Evolutionary conservation across 2,797 vertebrate species (phyloP), one percentile per base, ranked within the genome.

Genomic region (Sebastes hubbsi): DNA sequence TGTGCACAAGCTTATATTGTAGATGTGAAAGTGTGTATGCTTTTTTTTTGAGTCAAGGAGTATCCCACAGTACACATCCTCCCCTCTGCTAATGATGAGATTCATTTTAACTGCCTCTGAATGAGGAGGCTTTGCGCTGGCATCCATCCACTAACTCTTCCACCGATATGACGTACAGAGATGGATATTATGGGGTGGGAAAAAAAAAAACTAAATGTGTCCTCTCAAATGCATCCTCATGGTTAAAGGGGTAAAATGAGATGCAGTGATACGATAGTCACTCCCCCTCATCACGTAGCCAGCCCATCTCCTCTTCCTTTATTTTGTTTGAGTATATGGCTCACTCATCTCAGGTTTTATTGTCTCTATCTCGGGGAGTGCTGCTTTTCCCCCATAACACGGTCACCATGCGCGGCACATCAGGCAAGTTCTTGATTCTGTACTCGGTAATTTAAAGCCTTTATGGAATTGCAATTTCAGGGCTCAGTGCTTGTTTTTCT

Each of bases 391-490:
- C 42, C 96, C 95, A 96, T 97, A 98, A 97, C 97, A 96, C 88
- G 94, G 96, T 96, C 97, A 95, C 96, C 96, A 95, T 96, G 87
- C 96, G 94, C 97, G 92, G 96, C 97, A 96, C 97, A 98, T 98
- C 97, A 97, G 96, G 96, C 96, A 96, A 97, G 96, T 97, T 98
- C 97, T 97, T 97, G 97, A 98, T 97, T 98, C 97, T 96, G 95
- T 97, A 96, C 97, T 97, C 97, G 94, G 98, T 99, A 98, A 99
- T 99, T 99, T 99, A 98, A 98, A 98, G 97, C 97, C 97, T 98
- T 98, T 98, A 99, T 97, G 97, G 97, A 98, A 98, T 97, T 97
- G 98, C 97, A 99, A 99, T 99, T 99, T 99, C 98, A 99, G 97
- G 98, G 97, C 98, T 99, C 97, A 97, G 96, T 99, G 98, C 98